Evolutionary conservation across 2,888 invertebrate species (phyloP).

Genomic region (Pelosia muscerda): DNA sequence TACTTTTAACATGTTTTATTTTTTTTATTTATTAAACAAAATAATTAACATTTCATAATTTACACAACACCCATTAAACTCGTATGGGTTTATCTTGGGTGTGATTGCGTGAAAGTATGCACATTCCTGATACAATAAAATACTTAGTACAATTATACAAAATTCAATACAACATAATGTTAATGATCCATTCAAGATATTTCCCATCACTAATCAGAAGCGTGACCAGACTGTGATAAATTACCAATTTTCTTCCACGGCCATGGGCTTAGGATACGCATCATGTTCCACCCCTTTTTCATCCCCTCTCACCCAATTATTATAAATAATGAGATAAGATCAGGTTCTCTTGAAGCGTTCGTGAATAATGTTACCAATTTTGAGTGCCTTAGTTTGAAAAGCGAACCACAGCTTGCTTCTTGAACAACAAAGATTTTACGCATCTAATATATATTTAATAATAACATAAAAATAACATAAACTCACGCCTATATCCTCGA

Average conservation of each 20-base stretch:
- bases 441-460: no score
- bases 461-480: no score
- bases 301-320: conserved; percentile 73
- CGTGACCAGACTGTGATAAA: conserved; percentile 54
- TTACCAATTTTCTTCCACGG: conserved; percentile 40
- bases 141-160: no score
- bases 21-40: no score
- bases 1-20: no score
- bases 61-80: no score
- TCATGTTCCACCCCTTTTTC: conserved; percentile 56
- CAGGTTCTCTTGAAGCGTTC: conserved; percentile 60
- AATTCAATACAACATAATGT: no score
- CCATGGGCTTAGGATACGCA: conserved; percentile 48
- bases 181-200: not conserved
- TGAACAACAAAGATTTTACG: conserved; percentile 11
- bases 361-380: conserved; percentile 58
- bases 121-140: no score
- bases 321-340: conserved; percentile 77
- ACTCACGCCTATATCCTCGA: no score
- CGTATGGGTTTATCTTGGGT: no score
- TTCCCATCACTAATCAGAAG: conserved; percentile 31
- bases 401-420: conserved; percentile 25
- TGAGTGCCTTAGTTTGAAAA: conserved; percentile 31
- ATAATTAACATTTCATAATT: no score
- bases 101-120: no score